Conservation (phyloP, 2,113 vertebrate species). For the Takifugu bimaculatus region DNA sequence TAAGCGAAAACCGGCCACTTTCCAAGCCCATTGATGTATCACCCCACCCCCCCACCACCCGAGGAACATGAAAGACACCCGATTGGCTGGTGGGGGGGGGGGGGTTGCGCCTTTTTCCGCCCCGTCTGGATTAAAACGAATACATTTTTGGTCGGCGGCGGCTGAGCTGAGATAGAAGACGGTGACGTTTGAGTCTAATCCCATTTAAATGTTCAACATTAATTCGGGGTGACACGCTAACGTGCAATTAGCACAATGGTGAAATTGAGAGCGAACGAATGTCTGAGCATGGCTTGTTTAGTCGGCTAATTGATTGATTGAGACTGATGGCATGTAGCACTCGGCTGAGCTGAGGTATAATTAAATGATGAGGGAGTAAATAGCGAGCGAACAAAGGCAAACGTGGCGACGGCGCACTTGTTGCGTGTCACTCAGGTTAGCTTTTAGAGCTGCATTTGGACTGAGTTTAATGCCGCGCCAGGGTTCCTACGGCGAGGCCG, state of each 20-base stretch:
- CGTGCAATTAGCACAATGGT: slow-evolving; percentile 70
- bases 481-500: too few relatives aligned
- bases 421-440: slow-evolving; percentile 15
- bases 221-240: slow-evolving; percentile 68
- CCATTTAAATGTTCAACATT: slow-evolving; percentile 66
- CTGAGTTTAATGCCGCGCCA: background rate
- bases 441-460: background rate
- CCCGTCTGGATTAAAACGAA: too few relatives aligned
- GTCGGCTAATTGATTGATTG: slow-evolving; percentile 70
- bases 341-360: slow-evolving; percentile 62
- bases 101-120: background rate
- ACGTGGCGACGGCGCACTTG: slow-evolving; percentile 27
- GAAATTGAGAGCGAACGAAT: slow-evolving; percentile 67
- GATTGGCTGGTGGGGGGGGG: slow-evolving; percentile 5
- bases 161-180: background rate
- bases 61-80: slow-evolving; percentile 28
- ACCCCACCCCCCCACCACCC: slow-evolving; percentile 31
- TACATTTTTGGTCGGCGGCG: slow-evolving; percentile 1
- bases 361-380: slow-evolving; percentile 68
- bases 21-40: slow-evolving; percentile 36
- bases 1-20: slow-evolving; percentile 60
- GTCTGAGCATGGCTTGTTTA: slow-evolving; percentile 68
- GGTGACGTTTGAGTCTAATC: slow-evolving; percentile 62
- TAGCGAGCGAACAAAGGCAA: slow-evolving; percentile 50
- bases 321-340: slow-evolving; percentile 71